phyloP scores from a whole-genome alignment of 2,113 vertebrate genomes.

The Eclectus roratus region DNA sequence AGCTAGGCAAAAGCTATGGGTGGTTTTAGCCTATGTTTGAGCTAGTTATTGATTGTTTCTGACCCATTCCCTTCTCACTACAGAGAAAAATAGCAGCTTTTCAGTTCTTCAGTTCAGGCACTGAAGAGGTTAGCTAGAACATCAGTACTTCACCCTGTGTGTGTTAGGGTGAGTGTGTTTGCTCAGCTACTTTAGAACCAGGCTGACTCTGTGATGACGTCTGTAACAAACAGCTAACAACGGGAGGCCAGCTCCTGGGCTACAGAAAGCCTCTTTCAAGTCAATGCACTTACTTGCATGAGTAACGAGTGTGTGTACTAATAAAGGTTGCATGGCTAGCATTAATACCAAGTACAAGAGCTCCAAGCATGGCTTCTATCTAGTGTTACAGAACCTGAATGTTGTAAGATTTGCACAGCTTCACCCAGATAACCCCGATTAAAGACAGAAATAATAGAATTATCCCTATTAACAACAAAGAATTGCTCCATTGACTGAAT shows the following conservation, averaged over 20 bases:
- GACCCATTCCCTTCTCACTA: background rate
- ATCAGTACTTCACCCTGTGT: background rate
- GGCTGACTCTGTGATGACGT: background rate
- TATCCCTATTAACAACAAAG: background rate
- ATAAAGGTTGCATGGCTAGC: background rate
- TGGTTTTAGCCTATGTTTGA: background rate
- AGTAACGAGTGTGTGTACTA: background rate
- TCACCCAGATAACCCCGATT: background rate
- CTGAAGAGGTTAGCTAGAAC: background rate
- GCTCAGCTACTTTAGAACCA: background rate
- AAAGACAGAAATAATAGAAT: background rate
- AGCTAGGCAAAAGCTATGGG: background rate
- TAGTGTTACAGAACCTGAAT: background rate
- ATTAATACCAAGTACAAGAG: background rate
- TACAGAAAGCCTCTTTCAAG: background rate
- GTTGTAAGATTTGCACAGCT: background rate
- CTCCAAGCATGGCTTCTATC: background rate
- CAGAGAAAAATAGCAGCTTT: background rate
- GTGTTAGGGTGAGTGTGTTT: background rate
- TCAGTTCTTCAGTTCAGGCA: background rate
- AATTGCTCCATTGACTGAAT: background rate
- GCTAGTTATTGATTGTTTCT: background rate
- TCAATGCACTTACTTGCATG: background rate
- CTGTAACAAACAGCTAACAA: background rate
- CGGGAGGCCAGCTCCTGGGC: background rate